Evolutionary conservation across 2,888 invertebrate genomes (phyloP).

Genomic region (Petrophora chlorosata): DNA sequence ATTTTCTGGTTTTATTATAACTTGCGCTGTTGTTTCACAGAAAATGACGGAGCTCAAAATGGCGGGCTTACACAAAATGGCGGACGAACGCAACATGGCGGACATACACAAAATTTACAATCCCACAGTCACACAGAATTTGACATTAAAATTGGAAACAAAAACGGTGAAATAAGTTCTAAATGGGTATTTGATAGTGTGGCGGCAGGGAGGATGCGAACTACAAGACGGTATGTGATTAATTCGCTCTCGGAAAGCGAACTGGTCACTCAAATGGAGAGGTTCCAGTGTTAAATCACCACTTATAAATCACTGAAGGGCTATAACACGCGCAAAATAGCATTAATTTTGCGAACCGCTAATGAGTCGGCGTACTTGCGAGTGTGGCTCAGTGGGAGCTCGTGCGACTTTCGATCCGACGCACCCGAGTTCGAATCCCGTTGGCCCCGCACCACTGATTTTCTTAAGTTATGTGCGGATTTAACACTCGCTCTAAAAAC

Average conservation of each 20-base stretch:
- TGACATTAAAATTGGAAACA: constrained; percentile 57
- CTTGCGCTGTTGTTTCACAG: too few relatives aligned
- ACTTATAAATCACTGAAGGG: too few relatives aligned
- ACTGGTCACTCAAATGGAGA: constrained; percentile 8
- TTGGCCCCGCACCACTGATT: too few relatives aligned
- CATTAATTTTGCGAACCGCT: too few relatives aligned
- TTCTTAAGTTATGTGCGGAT: too few relatives aligned
- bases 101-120: constrained; percentile 24
- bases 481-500: too few relatives aligned
- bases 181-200: constrained; percentile 77
- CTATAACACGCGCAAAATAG: too few relatives aligned
- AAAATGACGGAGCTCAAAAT: constrained; percentile 33
- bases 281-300: neutral
- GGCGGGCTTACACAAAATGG: constrained; percentile 22
- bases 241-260: constrained; percentile 17
- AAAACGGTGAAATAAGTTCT: constrained; percentile 53
- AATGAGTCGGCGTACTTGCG: too few relatives aligned
- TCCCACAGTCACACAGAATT: constrained; percentile 27
- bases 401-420: too few relatives aligned
- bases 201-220: constrained; percentile 61
- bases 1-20: too few relatives aligned
- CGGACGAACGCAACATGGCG: constrained; percentile 20
- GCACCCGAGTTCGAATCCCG: too few relatives aligned
- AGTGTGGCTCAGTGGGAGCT: too few relatives aligned
- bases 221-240: constrained; percentile 57